Evolutionary conservation across 1,140 invertebrate species (phyloP), one percentile per base, ranked within the genome.

Genomic region (Drosophila baimaii): DNA sequence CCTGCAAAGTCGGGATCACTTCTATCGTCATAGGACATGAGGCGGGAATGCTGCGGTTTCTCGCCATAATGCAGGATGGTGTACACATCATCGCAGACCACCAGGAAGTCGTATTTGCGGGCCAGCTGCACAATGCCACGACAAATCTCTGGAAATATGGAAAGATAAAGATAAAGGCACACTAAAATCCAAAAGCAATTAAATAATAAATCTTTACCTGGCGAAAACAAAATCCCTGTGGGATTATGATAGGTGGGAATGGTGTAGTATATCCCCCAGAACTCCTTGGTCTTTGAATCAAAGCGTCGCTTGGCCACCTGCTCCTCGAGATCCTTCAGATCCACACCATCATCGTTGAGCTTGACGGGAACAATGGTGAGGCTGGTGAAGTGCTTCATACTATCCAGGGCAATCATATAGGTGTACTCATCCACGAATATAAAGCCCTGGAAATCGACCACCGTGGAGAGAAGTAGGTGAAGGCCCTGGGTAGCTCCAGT

Each of bases 201-300:
- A 10, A 27, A 3, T 10, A n/a, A 23, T 23, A 15, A 0, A 1
- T 8, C 1, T 89, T 92, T 83, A 94, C 93, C 86, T 89, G 93
- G 92, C 33, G 91, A 92, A 72, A 94, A 91, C 41, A 92, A 72
- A 72, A 92, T 93, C 54, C 94, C 95, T 33, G 93, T 95, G 12
- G 95, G 95, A 92, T 96, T 96, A 63, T 95, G 94, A 85, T 94
- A 95, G 5, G 92, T 94, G 9, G 95, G 95, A 73, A 95, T 94
- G 0, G 94, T 93, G 71, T 95, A 96, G 68, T 95, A 93, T 81
- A 95, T 93, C 2, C 91, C 93, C 93, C 94, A 94, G 68, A 94
- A 95, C 65, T 93, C 92, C 81, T 94, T 93, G 0, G 91, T 84
- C 8, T 92, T 56, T 0, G 89, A 92, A n/a, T 86, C 66, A 23